phyloP scores from a whole-genome alignment of 2,113 vertebrate species.

The Turdus rufiventris region DNA sequence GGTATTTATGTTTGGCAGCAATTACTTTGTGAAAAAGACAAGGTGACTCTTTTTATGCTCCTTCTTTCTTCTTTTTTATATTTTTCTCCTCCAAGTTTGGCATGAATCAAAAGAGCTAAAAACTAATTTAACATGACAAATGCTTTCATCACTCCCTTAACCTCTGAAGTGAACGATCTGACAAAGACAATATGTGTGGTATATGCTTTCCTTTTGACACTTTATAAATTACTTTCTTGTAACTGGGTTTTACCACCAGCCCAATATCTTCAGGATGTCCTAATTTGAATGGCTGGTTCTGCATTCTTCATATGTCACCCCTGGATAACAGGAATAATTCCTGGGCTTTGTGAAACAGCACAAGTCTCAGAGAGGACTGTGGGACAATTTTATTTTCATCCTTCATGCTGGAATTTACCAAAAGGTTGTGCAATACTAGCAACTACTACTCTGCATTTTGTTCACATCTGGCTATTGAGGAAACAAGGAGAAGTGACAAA shows the following conservation, averaged over 20 bases:
- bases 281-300: neutral
- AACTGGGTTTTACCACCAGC: neutral
- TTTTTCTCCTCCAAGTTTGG: slow-evolving; percentile 46
- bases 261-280: slow-evolving; percentile 10
- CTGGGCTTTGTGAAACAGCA: neutral
- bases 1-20: slow-evolving; percentile 68
- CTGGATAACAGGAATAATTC: neutral
- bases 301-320: neutral
- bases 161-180: neutral
- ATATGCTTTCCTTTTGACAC: slow-evolving; percentile 33
- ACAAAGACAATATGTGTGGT: slow-evolving; percentile 18
- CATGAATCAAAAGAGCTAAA: slow-evolving; percentile 64
- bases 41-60: slow-evolving; percentile 59
- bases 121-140: slow-evolving; percentile 70
- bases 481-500: neutral
- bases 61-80: neutral
- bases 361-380: neutral
- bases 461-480: neutral
- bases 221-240: slow-evolving; percentile 2
- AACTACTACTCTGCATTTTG: neutral
- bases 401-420: neutral
- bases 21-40: slow-evolving; percentile 63
- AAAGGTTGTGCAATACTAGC: neutral
- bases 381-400: neutral
- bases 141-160: slow-evolving; percentile 42